Evolutionary conservation across 2,113 vertebrate species (phyloP), one percentile per base, ranked within the genome.

Genomic region (Calyptommatus sinebrachiatus): DNA sequence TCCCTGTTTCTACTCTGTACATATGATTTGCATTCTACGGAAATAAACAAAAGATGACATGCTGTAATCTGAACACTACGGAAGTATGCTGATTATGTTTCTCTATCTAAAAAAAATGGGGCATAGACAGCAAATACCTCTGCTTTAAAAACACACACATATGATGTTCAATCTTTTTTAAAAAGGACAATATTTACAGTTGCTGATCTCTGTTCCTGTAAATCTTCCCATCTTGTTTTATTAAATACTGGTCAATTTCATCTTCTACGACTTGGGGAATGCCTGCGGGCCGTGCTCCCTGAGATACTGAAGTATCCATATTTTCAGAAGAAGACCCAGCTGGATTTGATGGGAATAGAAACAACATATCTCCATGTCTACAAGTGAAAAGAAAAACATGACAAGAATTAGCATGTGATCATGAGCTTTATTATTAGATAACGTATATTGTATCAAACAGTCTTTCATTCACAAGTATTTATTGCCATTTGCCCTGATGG

Each of bases 361-460:
- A 99, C 78, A 99, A 91, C 96, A 99, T 96, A 90, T 99, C 98
- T 1, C 98, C 98, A 46, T 99, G 98, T 92, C 98, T 99, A 77
- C 22, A 1, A 63, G 24, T 70, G 31, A 5, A 4, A 48, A 63
- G 50, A 84, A 79, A 80, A 31, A 74, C 46, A 84, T 77, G 67
- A 83, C 26, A 22, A 0, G 4, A 26, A 69, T 76, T 3, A 22
- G 11, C 12, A 20, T 11, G 76, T 24, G 14, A 41, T 28, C 14
- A 2, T 11, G 8, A 48, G 4, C 29, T 72, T 28, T 62, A 61
- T 62, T 16, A 16, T n/a, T 20, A 61, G 5, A 28, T 29, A 68
- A n/a, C 1, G 8, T 50, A 48, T 11, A 29, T 24, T 50, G 29
- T 11, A 29, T 24, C 48, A 6, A 22, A 74, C 21, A 26, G 0